phyloP scores from a whole-genome alignment of 2,888 invertebrate genomes.

The Flexamia atlantica region DNA sequence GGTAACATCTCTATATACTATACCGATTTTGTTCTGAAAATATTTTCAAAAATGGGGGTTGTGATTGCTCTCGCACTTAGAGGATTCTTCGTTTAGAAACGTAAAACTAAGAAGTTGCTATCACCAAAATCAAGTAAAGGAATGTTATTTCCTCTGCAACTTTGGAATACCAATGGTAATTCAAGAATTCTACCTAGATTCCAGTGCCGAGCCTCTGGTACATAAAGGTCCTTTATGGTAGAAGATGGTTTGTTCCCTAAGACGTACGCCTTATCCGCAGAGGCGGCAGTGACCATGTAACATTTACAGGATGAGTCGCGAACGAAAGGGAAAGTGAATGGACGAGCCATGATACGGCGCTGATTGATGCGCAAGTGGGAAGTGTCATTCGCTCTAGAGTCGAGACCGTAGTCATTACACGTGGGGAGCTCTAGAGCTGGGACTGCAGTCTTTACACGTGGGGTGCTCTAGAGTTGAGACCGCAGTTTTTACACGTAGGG shows the following conservation, averaged over 20 bases:
- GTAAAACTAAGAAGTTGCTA: too few relatives aligned
- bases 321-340: conserved; percentile 36
- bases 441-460: too few relatives aligned
- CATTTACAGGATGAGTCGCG: conserved; percentile 41
- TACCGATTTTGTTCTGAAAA: too few relatives aligned
- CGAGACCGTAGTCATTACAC: neutral
- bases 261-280: neutral
- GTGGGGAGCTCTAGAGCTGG: too few relatives aligned
- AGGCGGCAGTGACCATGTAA: conserved; percentile 29
- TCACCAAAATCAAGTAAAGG: neutral
- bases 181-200: neutral
- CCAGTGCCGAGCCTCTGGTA: neutral
- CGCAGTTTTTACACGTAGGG: too few relatives aligned
- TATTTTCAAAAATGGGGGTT: too few relatives aligned
- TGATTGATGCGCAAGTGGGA: neutral
- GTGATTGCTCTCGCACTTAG: too few relatives aligned
- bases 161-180: neutral
- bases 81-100: too few relatives aligned
- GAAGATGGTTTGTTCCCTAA: neutral
- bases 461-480: too few relatives aligned
- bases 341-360: neutral
- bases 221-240: neutral
- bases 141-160: neutral
- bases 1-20: too few relatives aligned
- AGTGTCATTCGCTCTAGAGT: neutral